Evolutionary conservation across 2,888 invertebrate species (phyloP), one percentile per base, ranked within the genome.

Genomic region (Oeneis ivallda): DNA sequence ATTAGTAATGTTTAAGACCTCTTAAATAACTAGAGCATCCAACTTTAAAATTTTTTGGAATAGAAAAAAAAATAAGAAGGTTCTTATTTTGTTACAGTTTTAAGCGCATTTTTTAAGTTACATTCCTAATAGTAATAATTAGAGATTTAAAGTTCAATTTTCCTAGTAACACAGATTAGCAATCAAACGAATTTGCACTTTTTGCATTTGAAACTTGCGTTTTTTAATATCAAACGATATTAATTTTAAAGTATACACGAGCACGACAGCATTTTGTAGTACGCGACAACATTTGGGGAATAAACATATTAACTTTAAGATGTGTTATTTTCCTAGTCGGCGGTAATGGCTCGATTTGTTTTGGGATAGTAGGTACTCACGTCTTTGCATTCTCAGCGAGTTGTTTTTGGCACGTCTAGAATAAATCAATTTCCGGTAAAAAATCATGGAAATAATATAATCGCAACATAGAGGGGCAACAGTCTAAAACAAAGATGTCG

Each of bases 81-180:
- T 26, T 26, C 26, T 50, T 50, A 26, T 50, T 26, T 26, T 26
- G 19, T 50, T 50, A 26, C 10, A 50, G 0, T 50, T 9, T 41
- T 13, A 17, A 41, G 17, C 17, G 56, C 56, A 56, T 56, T 56
- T 56, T 26, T 56, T 56, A 53, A 39, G 56, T 56, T 56, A 56
- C 56, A 56, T 56, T 56, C 56, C 56, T 54, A 39, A n/a, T 39
- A 6, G 19, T 10, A 19, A 50, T 26, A 43, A 37, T 54, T 15
- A 10, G n/a, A 53, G 15, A 15, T 34, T 53, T 34, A 15, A 7
- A 39, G 19, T 19, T 26, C 17, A 19, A 7, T 19, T 39, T 54
- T 15, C 0, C 9, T 5, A 9, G 5, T 56, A 10, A 41, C 19
- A 17, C 39, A 54, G 54, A 37, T 54, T 17, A 37, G 54, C 15